phyloP scores from a whole-genome alignment of 1,140 invertebrate species.

The Araneus ventricosus region DNA sequence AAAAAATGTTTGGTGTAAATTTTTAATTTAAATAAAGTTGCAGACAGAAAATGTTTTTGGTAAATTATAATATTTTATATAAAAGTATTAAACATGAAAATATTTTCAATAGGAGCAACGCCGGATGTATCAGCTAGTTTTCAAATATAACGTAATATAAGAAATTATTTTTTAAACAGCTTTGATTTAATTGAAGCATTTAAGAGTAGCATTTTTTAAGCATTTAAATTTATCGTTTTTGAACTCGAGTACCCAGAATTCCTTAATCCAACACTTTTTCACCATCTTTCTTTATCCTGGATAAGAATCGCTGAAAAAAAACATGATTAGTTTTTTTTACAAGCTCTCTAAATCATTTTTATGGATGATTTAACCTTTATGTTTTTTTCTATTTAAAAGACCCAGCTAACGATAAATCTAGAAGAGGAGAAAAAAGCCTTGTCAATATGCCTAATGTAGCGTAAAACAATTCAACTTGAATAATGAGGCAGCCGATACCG shows the following conservation, averaged over 20 bases:
- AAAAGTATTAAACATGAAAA: no score
- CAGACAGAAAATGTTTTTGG: no score
- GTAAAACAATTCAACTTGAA: conserved; percentile 74
- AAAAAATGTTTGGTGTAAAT: no score
- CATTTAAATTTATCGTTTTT: neutral
- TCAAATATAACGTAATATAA: neutral
- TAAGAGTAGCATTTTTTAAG: neutral
- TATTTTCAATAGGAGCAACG: no score
- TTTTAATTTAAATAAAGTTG: no score
- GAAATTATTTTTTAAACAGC: neutral
- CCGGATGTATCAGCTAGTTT: no score
- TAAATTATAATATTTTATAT: no score
- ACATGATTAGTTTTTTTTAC: conserved; percentile 21
- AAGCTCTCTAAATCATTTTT: conserved; percentile 70
- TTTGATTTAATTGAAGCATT: neutral
- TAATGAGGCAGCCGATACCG: conserved; percentile 64
- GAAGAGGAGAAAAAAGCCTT: conserved; percentile 32
- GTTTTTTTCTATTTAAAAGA: conserved; percentile 56
- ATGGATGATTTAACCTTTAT: conserved; percentile 68
- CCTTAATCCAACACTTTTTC: neutral
- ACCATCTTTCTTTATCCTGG: neutral
- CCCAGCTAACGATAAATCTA: conserved; percentile 56
- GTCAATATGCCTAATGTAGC: conserved; percentile 74
- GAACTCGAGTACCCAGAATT: neutral
- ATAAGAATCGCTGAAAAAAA: conserved; percentile 21